These are phyloP conservation scores for Sanderia malayensis DNA, from an alignment of 30 jellyfish, hydroid and myxozoan genomes.

Conservation along the genomic window DNA sequence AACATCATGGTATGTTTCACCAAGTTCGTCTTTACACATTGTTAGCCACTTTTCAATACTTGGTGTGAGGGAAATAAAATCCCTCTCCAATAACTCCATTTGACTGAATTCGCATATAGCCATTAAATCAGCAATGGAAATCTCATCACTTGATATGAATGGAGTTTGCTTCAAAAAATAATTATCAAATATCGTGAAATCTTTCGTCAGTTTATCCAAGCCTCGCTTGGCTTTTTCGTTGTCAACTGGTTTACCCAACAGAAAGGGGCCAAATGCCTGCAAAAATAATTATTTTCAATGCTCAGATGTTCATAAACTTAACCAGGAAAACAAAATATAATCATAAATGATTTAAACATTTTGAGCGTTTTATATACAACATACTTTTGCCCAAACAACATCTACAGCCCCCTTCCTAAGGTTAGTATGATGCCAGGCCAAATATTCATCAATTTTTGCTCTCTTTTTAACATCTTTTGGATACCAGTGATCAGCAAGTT, in stretches of 20 bases:
- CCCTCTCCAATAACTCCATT: conserved; percentile 55
- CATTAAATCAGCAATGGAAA: conserved; percentile 84
- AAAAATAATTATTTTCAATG: too few relatives aligned
- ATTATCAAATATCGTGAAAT: conserved; percentile 50
- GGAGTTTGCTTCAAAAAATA: conserved; percentile 63
- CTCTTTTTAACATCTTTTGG: conserved; percentile 70
- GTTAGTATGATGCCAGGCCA: conserved; percentile 91
- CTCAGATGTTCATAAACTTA: too few relatives aligned
- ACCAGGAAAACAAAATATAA: too few relatives aligned
- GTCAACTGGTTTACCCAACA: conserved; percentile 82
- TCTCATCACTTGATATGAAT: conserved; percentile 66
- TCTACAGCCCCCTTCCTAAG: conserved; percentile 60
- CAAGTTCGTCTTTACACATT: conserved; percentile 58
- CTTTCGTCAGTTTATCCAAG: conserved; percentile 16
- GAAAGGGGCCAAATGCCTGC: conserved; percentile 66
- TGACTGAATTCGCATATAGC: conserved; percentile 83
- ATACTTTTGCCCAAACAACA: conserved; percentile 58
- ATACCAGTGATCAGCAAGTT: conserved; percentile 88
- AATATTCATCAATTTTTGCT: conserved; percentile 81
- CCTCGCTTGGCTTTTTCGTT: conserved; percentile 29
- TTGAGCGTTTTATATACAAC: background rate
- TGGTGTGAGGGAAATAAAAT: conserved; percentile 29
- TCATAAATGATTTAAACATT: conserved; percentile 5
- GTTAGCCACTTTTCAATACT: conserved; percentile 63
- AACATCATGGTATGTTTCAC: conserved; percentile 69